These are phyloP conservation scores for Apotomis capreana DNA, from an alignment of 2,888 invertebrate species.

Conservation along the genomic window DNA sequence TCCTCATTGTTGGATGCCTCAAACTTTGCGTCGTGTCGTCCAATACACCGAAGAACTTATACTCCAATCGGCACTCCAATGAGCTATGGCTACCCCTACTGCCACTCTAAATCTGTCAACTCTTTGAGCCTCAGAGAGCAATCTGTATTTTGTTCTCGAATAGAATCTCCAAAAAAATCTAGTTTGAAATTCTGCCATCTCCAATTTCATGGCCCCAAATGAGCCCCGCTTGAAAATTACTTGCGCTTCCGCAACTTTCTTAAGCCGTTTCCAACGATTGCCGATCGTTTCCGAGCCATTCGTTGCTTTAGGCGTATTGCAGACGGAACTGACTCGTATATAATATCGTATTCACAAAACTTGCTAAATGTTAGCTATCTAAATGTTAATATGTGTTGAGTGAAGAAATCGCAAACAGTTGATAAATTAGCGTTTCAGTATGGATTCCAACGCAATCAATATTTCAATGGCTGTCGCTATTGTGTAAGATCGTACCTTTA, in stretches of 20 bases:
- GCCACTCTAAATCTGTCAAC: too few species aligned
- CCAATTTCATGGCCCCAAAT: conserved; percentile 1
- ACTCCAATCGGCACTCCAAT: too few species aligned
- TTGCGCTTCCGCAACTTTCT: conserved; percentile 12
- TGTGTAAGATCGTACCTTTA: too few species aligned
- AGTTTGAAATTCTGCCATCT: background rate
- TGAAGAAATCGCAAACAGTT: background rate
- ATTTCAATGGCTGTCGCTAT: background rate
- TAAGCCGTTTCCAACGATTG: conserved; percentile 23
- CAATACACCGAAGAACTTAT: too few species aligned
- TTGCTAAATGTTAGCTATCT: too few species aligned
- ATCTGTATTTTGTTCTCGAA: too few species aligned
- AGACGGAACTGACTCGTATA: background rate
- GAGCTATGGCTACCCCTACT: too few species aligned
- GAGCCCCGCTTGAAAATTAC: conserved; percentile 2
- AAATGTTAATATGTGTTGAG: too few species aligned
- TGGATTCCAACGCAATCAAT: conserved; percentile 7
- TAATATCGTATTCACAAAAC: too few species aligned
- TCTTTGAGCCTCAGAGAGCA: too few species aligned
- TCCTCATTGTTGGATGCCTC: too few species aligned
- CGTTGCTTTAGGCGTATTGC: background rate
- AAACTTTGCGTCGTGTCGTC: too few species aligned
- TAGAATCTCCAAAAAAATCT: background rate
- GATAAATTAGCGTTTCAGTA: background rate
- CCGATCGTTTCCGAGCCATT: conserved; percentile 10